phyloP scores from a whole-genome alignment of 2,113 vertebrate genomes.

The Anas platyrhynchos region DNA sequence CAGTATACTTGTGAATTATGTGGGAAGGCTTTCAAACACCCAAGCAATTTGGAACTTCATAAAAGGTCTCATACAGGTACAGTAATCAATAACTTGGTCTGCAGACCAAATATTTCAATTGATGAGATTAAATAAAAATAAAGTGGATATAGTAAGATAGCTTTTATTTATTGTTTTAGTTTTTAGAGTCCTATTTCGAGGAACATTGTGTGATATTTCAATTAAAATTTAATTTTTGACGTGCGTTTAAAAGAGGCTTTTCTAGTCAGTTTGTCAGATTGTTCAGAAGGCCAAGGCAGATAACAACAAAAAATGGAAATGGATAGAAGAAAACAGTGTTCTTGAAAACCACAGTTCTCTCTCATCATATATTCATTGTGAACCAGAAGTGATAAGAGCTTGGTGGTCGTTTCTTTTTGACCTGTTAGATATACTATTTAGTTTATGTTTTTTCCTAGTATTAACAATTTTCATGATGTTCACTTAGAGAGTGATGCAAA shows the following conservation, averaged over 20 bases:
- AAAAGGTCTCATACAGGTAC: conserved; percentile 96
- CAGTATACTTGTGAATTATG: conserved; percentile 91
- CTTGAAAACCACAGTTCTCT: background rate
- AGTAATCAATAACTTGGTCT: conserved; percentile 38
- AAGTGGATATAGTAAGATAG: too few relatives aligned
- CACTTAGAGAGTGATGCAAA: background rate
- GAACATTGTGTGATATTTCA: background rate
- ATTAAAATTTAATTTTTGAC: background rate
- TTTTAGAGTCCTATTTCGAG: background rate
- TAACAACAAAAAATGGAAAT: background rate
- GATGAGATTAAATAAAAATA: background rate
- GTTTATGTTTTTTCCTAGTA: background rate
- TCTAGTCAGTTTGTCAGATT: background rate
- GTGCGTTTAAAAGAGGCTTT: background rate
- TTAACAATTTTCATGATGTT: background rate
- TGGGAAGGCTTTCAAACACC: conserved; percentile 96
- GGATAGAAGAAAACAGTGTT: background rate
- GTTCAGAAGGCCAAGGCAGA: background rate
- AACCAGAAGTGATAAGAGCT: background rate
- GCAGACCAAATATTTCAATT: background rate
- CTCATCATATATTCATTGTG: background rate
- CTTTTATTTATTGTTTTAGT: too few relatives aligned
- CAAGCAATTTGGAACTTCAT: conserved; percentile 97
- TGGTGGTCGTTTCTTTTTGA: background rate
- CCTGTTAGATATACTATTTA: background rate